Base-by-base conservation (phyloP, 2,797 vertebrate species). In the Notolepis coatsorum region DNA sequence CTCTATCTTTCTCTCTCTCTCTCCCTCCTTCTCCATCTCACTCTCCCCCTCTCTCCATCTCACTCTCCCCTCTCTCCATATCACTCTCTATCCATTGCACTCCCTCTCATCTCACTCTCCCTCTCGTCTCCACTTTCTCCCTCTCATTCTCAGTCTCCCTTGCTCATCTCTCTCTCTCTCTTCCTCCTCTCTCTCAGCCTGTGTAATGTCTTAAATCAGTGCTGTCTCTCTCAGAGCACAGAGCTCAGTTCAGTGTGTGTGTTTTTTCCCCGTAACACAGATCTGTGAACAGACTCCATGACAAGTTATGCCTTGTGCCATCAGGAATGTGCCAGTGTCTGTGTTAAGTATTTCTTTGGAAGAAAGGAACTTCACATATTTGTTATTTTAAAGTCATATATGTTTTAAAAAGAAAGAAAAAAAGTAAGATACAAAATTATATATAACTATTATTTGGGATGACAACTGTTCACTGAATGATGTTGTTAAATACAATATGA, bases 141-240 rank as follows among this genome's bases (percentile, higher is more conserved):
- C 72, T 9, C 58, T 49, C 64, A 33, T 51, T 27, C 18, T 49
- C 20, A 28, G 10, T 31, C 35, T 38, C 57, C 18, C 24, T 41
- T 10, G n/a, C n/a, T n/a, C n/a, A n/a, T 52, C 12, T 67, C 68
- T 63, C 65, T 46, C 61, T 47, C 46, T 50, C 54, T 52, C 54
- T 65, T n/a, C n/a, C n/a, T 23, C 43, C 84, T 71, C 87, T 80
- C 89, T 62, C 84, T 86, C 90, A 77, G 84, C 91, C 90, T 88
- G 87, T 93, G 93, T 90, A 92, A 93, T 91, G 92, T 92, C 85
- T 92, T 94, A 93, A 95, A 93, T 96, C 95, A 93, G 88, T 91
- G 93, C 90, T 89, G 93, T 93, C 93, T 91, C 80, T 84, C 79
- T 84, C 5, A 1, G 51, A 82, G 89, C 92, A 90, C 93, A 90